phyloP scores from a whole-genome alignment of 2,113 vertebrate species.

The Tenrec ecaudatus region DNA sequence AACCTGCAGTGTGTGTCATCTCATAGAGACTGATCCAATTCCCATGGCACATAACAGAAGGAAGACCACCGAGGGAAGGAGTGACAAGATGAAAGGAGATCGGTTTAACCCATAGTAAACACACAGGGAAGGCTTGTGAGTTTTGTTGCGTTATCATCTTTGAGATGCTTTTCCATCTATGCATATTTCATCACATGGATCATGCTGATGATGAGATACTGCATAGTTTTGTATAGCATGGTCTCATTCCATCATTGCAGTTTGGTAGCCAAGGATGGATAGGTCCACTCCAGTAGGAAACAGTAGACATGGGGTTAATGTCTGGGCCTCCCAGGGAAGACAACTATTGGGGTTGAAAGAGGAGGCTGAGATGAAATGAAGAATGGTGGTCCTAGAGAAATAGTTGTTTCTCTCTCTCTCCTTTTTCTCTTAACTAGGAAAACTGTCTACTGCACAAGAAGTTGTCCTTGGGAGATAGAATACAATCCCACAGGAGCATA shows the following conservation, averaged over 20 bases:
- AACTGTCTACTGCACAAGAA: conserved; percentile 1
- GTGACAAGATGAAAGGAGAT: conserved; percentile 19
- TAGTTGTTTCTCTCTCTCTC: not conserved
- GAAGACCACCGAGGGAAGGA: conserved; percentile 14
- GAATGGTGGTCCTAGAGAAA: not conserved
- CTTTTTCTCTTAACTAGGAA: not conserved
- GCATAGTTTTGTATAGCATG: not conserved
- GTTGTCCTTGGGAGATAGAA: conserved; percentile 15
- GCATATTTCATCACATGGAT: not conserved
- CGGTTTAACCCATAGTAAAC: not conserved
- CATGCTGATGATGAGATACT: not conserved
- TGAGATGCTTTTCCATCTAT: not conserved
- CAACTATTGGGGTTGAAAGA: no score
- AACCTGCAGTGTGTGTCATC: not conserved
- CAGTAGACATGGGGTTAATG: fast-evolving
- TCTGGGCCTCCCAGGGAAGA: not conserved
- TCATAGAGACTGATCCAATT: not conserved
- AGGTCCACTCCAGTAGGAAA: not conserved
- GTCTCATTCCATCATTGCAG: not conserved
- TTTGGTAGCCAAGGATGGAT: not conserved
- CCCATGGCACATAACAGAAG: not conserved
- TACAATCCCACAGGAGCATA: not conserved
- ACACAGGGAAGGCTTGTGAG: not conserved
- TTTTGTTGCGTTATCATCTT: not conserved
- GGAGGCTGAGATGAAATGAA: not conserved